These are phyloP conservation scores for Drosophila neocordata DNA, from an alignment of 1,140 invertebrate species.

Conservation along the genomic window DNA sequence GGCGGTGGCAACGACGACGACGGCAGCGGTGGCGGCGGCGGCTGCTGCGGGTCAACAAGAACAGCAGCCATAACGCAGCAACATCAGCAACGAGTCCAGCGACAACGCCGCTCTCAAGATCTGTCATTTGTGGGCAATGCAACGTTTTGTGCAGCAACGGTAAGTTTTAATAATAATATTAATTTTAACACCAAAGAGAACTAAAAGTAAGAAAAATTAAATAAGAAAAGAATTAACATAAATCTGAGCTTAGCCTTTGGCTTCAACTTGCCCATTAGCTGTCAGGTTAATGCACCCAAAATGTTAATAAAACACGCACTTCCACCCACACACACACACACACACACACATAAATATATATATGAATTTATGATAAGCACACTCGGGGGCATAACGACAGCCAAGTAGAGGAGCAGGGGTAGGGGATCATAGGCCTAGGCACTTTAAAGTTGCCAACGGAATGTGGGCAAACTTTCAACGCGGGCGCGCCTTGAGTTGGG, in stretches of 20 bases:
- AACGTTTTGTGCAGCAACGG: constrained; percentile 81
- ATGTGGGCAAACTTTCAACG: constrained; percentile 64
- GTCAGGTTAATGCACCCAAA: constrained; percentile 77
- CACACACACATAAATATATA: constrained; percentile 26
- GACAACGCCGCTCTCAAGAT: constrained; percentile 59
- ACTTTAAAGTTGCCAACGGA: constrained; percentile 66
- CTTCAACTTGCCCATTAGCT: constrained; percentile 46
- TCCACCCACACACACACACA: constrained; percentile 36
- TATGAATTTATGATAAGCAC: constrained; percentile 79
- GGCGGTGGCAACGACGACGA: constrained; percentile 40
- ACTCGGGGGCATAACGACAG: constrained; percentile 54
- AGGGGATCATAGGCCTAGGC: constrained; percentile 18
- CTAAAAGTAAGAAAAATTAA: not conserved
- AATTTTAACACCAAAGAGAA: not conserved
- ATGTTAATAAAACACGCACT: constrained; percentile 66
- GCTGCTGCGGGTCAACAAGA: constrained; percentile 10
- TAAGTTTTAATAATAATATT: constrained; percentile 52
- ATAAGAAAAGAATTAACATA: constrained; percentile 9
- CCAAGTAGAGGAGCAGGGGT: not conserved
- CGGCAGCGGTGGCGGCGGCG: constrained; percentile 19
- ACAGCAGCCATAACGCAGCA: constrained; percentile 42
- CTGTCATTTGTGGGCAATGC: constrained; percentile 83
- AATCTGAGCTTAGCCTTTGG: constrained; percentile 34
- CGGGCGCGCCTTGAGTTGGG: constrained; percentile 49
- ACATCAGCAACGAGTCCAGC: constrained; percentile 51